Evolutionary conservation across 2,113 vertebrate species (phyloP).

Genomic region (Sclerurus mexicanus): DNA sequence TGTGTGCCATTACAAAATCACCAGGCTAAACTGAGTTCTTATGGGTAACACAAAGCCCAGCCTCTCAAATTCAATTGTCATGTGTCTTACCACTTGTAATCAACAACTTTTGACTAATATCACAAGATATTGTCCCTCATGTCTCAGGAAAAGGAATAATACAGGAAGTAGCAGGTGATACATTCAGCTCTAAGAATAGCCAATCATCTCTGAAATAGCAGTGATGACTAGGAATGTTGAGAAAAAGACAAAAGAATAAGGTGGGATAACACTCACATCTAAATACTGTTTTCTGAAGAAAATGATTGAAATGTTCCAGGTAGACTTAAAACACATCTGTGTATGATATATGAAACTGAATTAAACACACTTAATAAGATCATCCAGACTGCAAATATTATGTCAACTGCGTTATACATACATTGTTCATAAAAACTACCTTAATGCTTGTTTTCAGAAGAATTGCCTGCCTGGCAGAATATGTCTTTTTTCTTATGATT

Average conservation of each 20-base stretch:
- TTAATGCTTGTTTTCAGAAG: not conserved
- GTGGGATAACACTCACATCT: not conserved
- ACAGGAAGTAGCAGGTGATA: not conserved
- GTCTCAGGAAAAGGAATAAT: not conserved
- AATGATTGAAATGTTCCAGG: not conserved
- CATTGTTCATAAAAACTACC: not conserved
- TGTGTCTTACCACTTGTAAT: not conserved
- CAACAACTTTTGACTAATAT: not conserved
- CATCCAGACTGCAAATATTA: not conserved
- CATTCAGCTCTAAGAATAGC: not conserved
- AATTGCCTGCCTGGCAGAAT: not conserved
- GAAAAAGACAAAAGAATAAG: not conserved
- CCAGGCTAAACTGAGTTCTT: not conserved
- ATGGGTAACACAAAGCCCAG: accelerated
- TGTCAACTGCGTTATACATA: not conserved
- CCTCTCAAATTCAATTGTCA: not conserved
- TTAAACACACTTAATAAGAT: not conserved
- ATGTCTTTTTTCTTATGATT: not conserved
- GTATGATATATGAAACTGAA: not conserved
- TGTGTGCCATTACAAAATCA: not conserved
- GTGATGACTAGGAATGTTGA: not conserved
- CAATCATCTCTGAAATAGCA: not conserved
- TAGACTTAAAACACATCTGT: not conserved
- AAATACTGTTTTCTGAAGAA: not conserved
- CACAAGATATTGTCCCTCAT: not conserved